Evolutionary conservation across 2,113 vertebrate species (phyloP).

Genomic region (Stegostoma tigrinum): DNA sequence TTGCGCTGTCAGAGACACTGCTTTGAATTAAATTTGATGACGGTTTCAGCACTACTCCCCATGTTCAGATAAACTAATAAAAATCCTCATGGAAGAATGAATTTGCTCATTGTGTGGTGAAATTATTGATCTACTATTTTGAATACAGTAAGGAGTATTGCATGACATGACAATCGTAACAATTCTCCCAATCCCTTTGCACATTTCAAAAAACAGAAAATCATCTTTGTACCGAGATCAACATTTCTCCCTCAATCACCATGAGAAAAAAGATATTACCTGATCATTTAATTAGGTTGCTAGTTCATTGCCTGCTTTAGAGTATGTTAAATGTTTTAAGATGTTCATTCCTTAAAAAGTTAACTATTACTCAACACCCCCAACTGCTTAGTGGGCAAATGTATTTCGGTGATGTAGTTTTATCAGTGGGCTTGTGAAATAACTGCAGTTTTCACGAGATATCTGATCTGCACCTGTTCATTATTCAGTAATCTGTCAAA

Average conservation of each 20-base stretch:
- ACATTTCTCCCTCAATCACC: not conserved
- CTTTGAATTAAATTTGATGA: not conserved
- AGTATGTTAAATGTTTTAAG: not conserved
- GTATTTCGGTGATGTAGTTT: not conserved
- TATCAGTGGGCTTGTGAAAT: not conserved
- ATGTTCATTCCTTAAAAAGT: not conserved
- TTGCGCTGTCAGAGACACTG: not conserved
- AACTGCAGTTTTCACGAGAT: no score
- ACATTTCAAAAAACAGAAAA: not conserved
- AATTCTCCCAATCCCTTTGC: not conserved
- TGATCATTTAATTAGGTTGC: not conserved
- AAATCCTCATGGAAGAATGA: not conserved
- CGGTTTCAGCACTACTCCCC: not conserved
- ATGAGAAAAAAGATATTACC: not conserved
- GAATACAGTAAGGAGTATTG: not conserved
- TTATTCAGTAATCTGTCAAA: not conserved
- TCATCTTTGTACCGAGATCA: not conserved
- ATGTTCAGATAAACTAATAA: not conserved
- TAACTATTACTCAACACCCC: not conserved
- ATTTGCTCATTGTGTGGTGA: not conserved
- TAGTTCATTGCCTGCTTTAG: not conserved
- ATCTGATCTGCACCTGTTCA: no score
- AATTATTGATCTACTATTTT: not conserved
- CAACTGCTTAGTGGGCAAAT: not conserved
- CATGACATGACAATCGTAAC: not conserved